These are phyloP conservation scores for Eleutherodactylus coqui DNA, from an alignment of 2,797 vertebrate genomes.

Conservation along the genomic window DNA sequence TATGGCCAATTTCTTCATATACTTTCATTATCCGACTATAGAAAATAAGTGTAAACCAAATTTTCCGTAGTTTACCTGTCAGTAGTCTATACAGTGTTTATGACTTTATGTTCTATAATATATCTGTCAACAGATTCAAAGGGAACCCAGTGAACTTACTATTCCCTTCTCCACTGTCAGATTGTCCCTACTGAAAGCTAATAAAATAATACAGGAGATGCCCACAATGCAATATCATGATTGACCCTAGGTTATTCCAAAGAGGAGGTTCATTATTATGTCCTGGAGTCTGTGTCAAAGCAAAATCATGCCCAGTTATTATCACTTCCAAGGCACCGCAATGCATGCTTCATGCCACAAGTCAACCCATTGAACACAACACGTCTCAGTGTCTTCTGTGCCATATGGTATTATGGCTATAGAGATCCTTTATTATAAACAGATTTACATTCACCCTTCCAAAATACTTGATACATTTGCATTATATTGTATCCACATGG, in stretches of 20 bases:
- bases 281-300: no score
- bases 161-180: background rate
- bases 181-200: background rate
- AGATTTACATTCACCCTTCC: background rate
- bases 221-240: background rate
- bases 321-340: background rate
- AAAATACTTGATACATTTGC: background rate
- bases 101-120: background rate
- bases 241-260: background rate
- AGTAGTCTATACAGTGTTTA: background rate
- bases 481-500: constrained; percentile 14
- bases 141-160: background rate
- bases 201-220: background rate
- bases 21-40: background rate
- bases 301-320: background rate
- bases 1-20: background rate
- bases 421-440: background rate
- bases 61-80: background rate
- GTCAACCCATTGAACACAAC: background rate
- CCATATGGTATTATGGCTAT: constrained; percentile 13
- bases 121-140: background rate
- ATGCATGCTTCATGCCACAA: background rate
- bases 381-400: background rate
- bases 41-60: background rate
- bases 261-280: background rate